phyloP scores from a whole-genome alignment of 1,140 invertebrate genomes.

The Vanessa tameamea region DNA sequence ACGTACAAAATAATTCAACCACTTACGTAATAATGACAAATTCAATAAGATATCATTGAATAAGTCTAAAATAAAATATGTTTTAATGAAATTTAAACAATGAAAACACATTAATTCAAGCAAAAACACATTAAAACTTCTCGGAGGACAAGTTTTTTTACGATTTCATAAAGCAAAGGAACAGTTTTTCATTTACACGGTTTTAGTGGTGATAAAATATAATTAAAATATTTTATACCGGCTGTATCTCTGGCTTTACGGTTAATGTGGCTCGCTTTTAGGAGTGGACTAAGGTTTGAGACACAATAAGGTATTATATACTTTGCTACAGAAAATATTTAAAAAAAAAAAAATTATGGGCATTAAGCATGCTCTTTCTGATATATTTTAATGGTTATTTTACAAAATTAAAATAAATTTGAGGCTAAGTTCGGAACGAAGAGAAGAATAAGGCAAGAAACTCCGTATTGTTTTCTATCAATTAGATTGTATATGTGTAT shows the following conservation, averaged over 20 bases:
- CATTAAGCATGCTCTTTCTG: no score
- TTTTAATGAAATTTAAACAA: constrained; percentile 59
- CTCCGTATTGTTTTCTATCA: no score
- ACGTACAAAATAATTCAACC: no score
- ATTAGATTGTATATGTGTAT: no score
- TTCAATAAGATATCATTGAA: background rate
- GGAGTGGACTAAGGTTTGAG: constrained; percentile 51
- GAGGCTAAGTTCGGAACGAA: no score
- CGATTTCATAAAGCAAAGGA: constrained; percentile 68
- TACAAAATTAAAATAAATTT: no score
- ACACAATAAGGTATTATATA: constrained; percentile 26
- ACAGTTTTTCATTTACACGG: constrained; percentile 77
- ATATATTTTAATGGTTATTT: no score
- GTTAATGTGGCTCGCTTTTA: constrained; percentile 56
- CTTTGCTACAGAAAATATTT: no score
- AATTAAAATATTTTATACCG: constrained; percentile 78
- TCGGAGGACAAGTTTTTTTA: constrained; percentile 72
- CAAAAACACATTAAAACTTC: constrained; percentile 46
- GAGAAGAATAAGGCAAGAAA: no score
- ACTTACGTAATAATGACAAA: no score
- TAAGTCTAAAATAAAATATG: background rate
- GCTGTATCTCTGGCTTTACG: constrained; percentile 66
- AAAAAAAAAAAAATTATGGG: no score
- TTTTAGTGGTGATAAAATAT: constrained; percentile 76
- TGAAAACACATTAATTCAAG: constrained; percentile 62